A percentile compares a stretch with the other conserved stretches of the same genome.
Evolutionary conservation across 2,113 vertebrate genomes (phyloP).

Genomic region (Empidonax alnorum): DNA sequence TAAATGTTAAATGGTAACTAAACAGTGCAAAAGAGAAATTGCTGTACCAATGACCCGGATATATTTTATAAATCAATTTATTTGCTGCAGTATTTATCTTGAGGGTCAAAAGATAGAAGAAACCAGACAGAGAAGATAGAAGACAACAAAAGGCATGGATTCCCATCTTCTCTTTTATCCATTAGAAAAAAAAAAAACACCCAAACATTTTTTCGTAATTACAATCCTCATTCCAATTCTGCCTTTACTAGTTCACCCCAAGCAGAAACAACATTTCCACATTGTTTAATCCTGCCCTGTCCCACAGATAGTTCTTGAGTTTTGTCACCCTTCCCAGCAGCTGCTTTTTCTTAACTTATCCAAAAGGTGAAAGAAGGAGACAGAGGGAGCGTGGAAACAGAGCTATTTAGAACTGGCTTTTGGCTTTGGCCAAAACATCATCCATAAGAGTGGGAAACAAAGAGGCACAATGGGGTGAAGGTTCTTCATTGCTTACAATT

Average conservation of each 20-base stretch:
- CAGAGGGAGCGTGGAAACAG: conserved; percentile 35
- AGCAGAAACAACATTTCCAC: background rate
- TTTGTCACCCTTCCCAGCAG: conserved; percentile 28
- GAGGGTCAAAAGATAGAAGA: background rate
- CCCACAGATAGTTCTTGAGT: background rate
- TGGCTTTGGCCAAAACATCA: background rate
- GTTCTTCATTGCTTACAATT: conserved; percentile 22
- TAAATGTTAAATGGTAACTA: too few relatives aligned
- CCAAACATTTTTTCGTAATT: background rate
- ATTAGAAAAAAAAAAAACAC: accelerated
- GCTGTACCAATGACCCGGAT: background rate
- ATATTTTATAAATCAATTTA: background rate
- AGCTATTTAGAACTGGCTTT: background rate
- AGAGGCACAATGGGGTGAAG: background rate
- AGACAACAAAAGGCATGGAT: background rate
- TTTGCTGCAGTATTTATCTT: background rate
- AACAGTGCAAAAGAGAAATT: background rate
- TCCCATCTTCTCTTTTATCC: background rate
- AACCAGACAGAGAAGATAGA: background rate
- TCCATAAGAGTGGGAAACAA: background rate
- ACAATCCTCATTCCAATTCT: background rate
- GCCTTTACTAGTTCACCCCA: background rate
- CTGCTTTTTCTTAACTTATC: conserved; percentile 37
- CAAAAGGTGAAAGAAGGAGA: conserved; percentile 33
- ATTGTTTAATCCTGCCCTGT: background rate